Evolutionary conservation across 2,888 invertebrate species (phyloP), one percentile per base, ranked within the genome.

Genomic region (Seladonia tumulorum): DNA sequence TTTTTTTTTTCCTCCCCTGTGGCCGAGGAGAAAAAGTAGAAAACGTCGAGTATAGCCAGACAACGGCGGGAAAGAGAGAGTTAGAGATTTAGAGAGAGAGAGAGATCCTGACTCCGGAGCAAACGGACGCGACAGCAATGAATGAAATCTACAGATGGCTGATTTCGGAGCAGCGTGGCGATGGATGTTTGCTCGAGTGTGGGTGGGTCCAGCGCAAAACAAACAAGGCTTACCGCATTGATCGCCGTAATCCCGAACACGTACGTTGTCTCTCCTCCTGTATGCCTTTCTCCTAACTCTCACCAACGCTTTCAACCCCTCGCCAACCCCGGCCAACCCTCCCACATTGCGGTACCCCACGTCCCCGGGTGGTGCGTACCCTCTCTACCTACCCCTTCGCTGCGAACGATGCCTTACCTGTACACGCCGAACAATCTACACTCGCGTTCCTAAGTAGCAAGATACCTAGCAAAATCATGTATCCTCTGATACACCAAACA

Each of bases 221-320:
- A 94, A 94, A 93, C 93, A 93, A 92, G 92, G 93, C 92, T 94
- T 93, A 93, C 94, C 94, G 93, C 94, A 94, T 93, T 93, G 94
- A 94, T 94, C 94, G 93, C 91, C 91, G 93, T 94, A 94, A 94
- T 94, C 94, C 94, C 89, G 90, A 91, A 92, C 94, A 92, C 92
- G 93, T 91, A 93, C 91, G 91, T 92, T 88, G 88, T 85, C 89
- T 85, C 85, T 79, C 87, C 79, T 79, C 75, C 86, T 63, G 80
- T 88, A 78, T 79, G 76, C 68, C 78, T 75, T 85, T 86, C 82
- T 91, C 87, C 85, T 85, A 81, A 83, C 91, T 86, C 91, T 87
- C 90, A 45, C 78, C 87, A 79, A 83, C 78, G 84, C 85, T 82
- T 80, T 78, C 76, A 79, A 79, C 83, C 83, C 82, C 60, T 73